Conservation (phyloP, 2,113 vertebrate species). For the Emydocephalus ijimae region DNA sequence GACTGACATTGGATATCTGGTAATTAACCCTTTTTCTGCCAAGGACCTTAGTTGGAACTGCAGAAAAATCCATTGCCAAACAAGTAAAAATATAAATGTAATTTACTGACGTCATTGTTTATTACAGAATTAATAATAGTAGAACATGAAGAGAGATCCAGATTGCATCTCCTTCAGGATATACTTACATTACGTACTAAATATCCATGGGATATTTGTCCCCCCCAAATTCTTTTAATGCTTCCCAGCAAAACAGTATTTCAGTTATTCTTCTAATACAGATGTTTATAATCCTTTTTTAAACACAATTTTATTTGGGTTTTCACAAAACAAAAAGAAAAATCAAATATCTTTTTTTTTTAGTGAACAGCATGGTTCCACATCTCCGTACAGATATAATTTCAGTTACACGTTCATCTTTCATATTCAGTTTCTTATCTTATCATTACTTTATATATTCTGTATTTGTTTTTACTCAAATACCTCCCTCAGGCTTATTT, state of each 20-base stretch:
- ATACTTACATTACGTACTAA: background rate
- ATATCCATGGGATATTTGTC: background rate
- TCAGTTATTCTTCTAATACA: too few species aligned
- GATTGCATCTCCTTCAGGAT: background rate
- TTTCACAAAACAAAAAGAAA: too few species aligned
- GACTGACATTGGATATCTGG: conserved; percentile 31
- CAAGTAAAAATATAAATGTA: background rate
- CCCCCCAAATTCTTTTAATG: background rate
- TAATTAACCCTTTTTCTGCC: conserved; percentile 59
- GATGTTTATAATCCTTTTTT: background rate
- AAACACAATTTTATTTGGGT: too few species aligned
- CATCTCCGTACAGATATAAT: too few species aligned
- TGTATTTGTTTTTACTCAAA: too few species aligned
- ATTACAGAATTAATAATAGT: background rate
- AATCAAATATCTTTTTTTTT: too few species aligned
- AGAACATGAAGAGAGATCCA: background rate
- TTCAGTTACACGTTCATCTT: too few species aligned
- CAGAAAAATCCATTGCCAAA: background rate
- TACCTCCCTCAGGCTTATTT: too few species aligned
- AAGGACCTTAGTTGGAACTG: background rate
- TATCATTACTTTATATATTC: too few species aligned
- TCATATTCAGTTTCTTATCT: too few species aligned
- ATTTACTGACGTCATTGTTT: background rate
- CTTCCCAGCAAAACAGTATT: background rate
- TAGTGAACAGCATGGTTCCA: too few species aligned